phyloP scores from a whole-genome alignment of 2,797 vertebrate genomes.

The Aldrovandia affinis region DNA sequence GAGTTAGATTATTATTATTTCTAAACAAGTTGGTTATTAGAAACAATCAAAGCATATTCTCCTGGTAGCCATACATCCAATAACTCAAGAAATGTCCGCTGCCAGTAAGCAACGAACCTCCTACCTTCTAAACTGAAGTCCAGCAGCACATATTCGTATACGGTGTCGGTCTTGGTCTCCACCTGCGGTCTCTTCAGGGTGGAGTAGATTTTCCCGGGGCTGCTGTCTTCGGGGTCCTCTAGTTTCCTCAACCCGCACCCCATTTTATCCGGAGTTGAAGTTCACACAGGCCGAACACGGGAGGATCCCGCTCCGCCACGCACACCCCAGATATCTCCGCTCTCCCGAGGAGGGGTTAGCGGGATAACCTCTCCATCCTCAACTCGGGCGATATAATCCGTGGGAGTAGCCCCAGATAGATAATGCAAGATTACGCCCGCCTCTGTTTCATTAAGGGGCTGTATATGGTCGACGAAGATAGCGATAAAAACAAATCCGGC shows the following conservation, averaged over 20 bases:
- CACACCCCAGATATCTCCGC: conserved; percentile 28
- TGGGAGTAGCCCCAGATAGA: conserved; percentile 18
- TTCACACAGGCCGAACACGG: conserved; percentile 54
- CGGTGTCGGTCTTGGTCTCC: conserved; percentile 88
- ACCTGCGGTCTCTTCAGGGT: conserved; percentile 94
- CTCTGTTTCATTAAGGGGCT: not conserved
- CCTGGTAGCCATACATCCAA: not conserved
- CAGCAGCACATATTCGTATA: conserved; percentile 90
- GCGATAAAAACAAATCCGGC: not conserved
- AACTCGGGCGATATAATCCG: conserved; percentile 41
- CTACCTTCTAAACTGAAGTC: conserved; percentile 96
- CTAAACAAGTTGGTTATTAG: not conserved
- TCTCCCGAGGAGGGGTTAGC: conserved; percentile 43
- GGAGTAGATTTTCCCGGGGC: conserved; percentile 97
- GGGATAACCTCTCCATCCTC: conserved; percentile 47
- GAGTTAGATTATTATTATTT: not conserved
- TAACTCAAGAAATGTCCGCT: not conserved
- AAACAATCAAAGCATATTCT: not conserved
- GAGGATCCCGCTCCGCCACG: conserved; percentile 59
- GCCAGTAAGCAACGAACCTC: not conserved
- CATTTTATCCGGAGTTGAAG: conserved; percentile 74
- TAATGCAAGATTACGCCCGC: conserved; percentile 6
- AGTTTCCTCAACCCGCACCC: conserved; percentile 96
- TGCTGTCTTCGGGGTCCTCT: conserved; percentile 94
- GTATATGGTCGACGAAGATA: not conserved